Conservation (phyloP, 2,888 invertebrate genomes). For the Netelia melanura region DNA sequence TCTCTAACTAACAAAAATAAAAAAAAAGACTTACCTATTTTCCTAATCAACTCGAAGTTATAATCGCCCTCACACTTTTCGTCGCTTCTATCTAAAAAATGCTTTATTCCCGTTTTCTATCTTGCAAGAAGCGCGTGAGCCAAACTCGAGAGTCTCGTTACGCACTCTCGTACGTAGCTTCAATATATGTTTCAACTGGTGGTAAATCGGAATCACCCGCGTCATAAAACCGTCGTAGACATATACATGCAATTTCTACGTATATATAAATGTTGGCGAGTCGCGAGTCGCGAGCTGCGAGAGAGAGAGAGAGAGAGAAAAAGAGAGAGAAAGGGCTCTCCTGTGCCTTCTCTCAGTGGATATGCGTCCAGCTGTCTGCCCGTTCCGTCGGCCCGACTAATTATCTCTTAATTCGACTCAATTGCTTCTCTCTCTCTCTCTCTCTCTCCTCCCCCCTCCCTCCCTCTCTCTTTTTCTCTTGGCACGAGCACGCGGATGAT, state of each 20-base stretch:
- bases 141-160: not conserved
- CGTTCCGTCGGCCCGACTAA: conserved; percentile 75
- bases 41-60: too few relatives aligned
- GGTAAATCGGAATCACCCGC: conserved; percentile 47
- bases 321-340: conserved; percentile 3
- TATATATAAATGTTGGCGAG: not conserved
- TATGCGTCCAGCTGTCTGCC: conserved; percentile 80
- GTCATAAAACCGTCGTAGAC: conserved; percentile 27
- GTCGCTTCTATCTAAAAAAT: too few relatives aligned
- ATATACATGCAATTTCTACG: conserved; percentile 10
- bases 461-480: conserved; percentile 52
- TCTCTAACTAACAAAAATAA: too few relatives aligned
- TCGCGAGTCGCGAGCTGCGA: conserved; percentile 1
- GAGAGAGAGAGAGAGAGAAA: not conserved
- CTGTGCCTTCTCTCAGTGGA: conserved; percentile 31
- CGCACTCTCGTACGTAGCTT: not conserved
- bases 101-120: not conserved
- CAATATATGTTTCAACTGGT: conserved; percentile 5
- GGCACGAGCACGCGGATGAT: conserved; percentile 74
- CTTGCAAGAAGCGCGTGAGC: not conserved
- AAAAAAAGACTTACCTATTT: too few relatives aligned
- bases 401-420: conserved; percentile 81
- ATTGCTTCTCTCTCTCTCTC: conserved; percentile 72
- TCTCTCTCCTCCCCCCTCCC: conserved; percentile 20
- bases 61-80: not conserved